Evolutionary conservation across 2,113 vertebrate species (phyloP).

Genomic region (Numenius arquata): DNA sequence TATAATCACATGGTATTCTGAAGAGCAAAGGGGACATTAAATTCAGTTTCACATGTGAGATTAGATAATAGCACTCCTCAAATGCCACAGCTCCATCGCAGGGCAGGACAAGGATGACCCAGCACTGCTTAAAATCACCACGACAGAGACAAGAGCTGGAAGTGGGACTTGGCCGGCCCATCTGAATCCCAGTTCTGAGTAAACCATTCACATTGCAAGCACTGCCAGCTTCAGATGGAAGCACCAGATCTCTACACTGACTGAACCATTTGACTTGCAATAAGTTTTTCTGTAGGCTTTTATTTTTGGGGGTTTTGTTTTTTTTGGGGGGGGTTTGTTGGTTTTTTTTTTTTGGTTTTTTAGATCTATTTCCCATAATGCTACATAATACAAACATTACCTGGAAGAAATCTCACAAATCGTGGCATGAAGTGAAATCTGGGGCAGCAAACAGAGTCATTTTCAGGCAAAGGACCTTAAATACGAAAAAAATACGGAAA

Average conservation of each 20-base stretch:
- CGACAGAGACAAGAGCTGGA: neutral
- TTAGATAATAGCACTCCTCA: neutral
- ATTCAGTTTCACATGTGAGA: neutral
- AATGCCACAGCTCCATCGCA: neutral
- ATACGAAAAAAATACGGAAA: neutral
- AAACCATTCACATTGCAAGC: neutral
- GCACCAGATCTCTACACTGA: neutral
- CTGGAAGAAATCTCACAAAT: conserved; percentile 95
- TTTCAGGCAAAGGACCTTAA: conserved; percentile 85
- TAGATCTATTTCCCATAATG: neutral
- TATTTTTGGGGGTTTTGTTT: neutral
- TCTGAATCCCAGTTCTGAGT: neutral
- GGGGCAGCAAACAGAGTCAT: conserved; percentile 77
- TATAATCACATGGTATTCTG: neutral
- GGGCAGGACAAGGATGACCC: neutral
- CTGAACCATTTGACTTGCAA: neutral
- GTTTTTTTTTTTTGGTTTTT: neutral
- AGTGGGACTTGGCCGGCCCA: neutral
- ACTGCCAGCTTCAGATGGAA: neutral
- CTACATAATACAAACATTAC: conserved; percentile 69
- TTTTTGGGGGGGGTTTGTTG: no score
- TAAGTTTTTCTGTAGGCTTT: neutral
- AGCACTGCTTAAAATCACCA: neutral
- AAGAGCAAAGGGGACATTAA: neutral
- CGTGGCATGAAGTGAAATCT: conserved; percentile 98